A percentile compares a stretch with the other conserved stretches of the same genome.
phyloP scores from a whole-genome alignment of 2,113 vertebrate genomes.

The Hydrolagus affinis region DNA sequence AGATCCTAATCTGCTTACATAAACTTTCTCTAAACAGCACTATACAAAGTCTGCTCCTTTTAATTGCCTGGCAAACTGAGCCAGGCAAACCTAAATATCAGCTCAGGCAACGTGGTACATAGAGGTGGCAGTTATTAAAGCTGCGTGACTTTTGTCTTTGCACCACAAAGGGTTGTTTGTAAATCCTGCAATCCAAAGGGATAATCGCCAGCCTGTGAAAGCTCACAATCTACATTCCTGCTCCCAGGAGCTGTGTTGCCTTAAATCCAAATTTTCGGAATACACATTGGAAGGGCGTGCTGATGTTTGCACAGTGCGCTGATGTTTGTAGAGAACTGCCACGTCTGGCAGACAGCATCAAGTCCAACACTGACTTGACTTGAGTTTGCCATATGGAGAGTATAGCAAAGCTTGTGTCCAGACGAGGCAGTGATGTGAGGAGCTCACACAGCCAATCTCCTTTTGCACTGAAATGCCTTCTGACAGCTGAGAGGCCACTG shows the following conservation, averaged over 20 bases:
- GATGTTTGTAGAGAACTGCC: conserved; percentile 3
- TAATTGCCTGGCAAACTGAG: neutral
- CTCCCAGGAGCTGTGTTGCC: neutral
- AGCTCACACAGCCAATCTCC: neutral
- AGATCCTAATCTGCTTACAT: neutral
- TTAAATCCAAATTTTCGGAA: neutral
- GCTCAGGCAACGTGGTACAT: neutral
- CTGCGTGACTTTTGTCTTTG: neutral
- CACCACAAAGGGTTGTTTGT: neutral
- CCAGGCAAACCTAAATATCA: neutral
- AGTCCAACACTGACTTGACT: neutral
- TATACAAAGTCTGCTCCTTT: neutral
- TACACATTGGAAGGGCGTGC: neutral
- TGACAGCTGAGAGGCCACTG: neutral
- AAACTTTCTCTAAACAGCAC: neutral
- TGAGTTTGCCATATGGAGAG: neutral
- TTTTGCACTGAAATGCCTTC: neutral
- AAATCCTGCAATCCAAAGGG: conserved; percentile 19
- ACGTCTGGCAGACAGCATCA: neutral
- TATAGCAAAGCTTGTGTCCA: neutral
- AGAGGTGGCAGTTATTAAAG: neutral
- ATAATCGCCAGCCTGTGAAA: conserved; percentile 19
- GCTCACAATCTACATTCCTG: conserved; percentile 23
- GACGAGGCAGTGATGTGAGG: neutral
- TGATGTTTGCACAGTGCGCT: neutral